Base-by-base conservation (phyloP, 2,888 invertebrate species). In the Ceratothoa steindachneri region DNA sequence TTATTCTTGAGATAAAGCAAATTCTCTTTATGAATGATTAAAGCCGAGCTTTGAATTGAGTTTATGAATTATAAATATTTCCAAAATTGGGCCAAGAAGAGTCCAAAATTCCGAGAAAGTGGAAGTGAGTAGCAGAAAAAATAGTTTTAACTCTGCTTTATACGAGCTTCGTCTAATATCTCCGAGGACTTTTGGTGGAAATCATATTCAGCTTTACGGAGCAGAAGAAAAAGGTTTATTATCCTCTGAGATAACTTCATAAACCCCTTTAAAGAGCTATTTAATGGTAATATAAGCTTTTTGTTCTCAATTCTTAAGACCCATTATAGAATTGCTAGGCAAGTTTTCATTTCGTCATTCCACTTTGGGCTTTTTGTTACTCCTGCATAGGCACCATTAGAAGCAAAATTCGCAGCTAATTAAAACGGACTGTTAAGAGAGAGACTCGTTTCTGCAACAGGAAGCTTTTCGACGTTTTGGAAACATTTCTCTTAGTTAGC, bases 381-480 rank as follows among this genome's bases (percentile, higher is more conserved):
- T n/a, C 24, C 24, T 12, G 12, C 24, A 24, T 60, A 60, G 24
- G 24, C 22, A 24, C 24, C 24, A 24, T 24, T 60, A 24, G 27
- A 24, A 12, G 22, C 22, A 24, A 60, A 24, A 22, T 60, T 60
- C 2, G 2, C n/a, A 24, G 60, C 60, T 60, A 60, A 60, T 60
- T 60, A 60, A 60, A 60, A 60, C 60, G 60, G 60, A 60, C 60
- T 60, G 60, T 60, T 60, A 60, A 60, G 60, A 60, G 60, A 24
- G 60, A 9, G 27, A 60, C 22, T 60, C 60, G 27, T 60, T 60
- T 24, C 60, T n/a, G 60, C 60, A 60, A 15, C 60, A 60, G 60
- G 60, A 60, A 60, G 60, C 60, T 24, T 60, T 60, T 60, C 60
- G 60, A 60, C 24, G 60, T 60, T 60, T 60, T 60, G 27, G 27